Percentiles rank a stretch among this genome's conserved stretches.
These are phyloP conservation scores for Siniperca undulata DNA, from an alignment of 2,797 vertebrate genomes.

Conservation along the genomic window DNA sequence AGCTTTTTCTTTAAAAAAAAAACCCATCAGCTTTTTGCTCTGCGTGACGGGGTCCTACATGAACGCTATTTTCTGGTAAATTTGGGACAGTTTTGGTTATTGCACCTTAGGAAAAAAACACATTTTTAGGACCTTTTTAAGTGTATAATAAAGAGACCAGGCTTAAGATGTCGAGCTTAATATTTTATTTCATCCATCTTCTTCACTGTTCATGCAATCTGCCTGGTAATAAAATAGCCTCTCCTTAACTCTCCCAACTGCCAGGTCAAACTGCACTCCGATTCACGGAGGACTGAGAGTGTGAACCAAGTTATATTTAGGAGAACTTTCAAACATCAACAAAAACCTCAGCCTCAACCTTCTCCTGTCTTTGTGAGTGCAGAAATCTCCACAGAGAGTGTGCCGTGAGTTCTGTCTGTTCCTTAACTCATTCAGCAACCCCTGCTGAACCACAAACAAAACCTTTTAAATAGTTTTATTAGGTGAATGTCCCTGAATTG, in stretches of 20 bases:
- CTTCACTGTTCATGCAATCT: neutral
- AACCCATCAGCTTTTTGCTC: no score
- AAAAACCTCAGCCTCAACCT: neutral
- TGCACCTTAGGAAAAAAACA: no score
- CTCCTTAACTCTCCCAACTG: conserved; percentile 19
- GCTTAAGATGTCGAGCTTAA: neutral
- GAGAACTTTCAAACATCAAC: neutral
- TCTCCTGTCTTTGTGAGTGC: conserved; percentile 13
- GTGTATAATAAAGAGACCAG: neutral
- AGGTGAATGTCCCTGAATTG: neutral
- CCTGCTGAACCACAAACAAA: conserved; percentile 2
- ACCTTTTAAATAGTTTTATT: neutral
- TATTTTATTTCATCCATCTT: neutral
- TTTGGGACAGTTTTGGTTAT: neutral
- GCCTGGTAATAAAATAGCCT: conserved; percentile 22
- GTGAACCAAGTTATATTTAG: conserved; percentile 13
- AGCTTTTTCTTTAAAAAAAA: neutral
- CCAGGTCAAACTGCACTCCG: conserved; percentile 44
- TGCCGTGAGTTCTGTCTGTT: neutral
- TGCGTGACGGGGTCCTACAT: neutral
- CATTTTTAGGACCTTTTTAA: no score
- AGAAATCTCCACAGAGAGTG: conserved; percentile 2
- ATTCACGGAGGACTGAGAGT: conserved; percentile 17
- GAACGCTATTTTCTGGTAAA: neutral
- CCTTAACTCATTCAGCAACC: neutral